These are phyloP conservation scores for Metellina segmentata DNA, from an alignment of 2,888 invertebrate species.

Conservation along the genomic window DNA sequence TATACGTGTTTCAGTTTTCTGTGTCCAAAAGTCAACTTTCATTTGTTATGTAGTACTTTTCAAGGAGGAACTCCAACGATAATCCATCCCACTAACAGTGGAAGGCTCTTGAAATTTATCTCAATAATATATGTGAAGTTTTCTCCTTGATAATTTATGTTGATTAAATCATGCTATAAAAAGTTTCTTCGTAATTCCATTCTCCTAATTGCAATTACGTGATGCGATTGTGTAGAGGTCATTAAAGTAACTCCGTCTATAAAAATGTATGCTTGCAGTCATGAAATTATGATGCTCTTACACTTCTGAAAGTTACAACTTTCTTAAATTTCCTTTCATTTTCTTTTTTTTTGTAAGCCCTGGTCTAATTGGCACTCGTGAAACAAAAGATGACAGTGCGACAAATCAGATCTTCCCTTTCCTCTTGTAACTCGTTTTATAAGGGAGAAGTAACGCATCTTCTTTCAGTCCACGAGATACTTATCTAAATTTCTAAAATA, in stretches of 20 bases:
- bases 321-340: too few species aligned
- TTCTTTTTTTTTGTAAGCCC: too few species aligned
- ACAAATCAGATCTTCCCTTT: too few species aligned
- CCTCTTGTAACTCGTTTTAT: too few species aligned
- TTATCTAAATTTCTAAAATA: too few species aligned
- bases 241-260: not conserved
- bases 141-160: not conserved
- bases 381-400: too few species aligned
- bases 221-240: not conserved
- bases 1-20: not conserved
- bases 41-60: not conserved
- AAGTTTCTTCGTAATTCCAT: not conserved
- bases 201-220: not conserved
- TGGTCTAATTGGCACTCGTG: too few species aligned
- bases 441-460: too few species aligned
- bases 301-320: too few species aligned
- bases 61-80: not conserved
- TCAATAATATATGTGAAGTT: not conserved
- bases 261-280: not conserved
- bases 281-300: not conserved
- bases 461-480: too few species aligned
- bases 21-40: not conserved
- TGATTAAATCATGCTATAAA: not conserved
- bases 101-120: not conserved
- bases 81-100: not conserved